Base-by-base conservation (phyloP, 2,888 invertebrate species). In the Lithophane ornitopus region DNA sequence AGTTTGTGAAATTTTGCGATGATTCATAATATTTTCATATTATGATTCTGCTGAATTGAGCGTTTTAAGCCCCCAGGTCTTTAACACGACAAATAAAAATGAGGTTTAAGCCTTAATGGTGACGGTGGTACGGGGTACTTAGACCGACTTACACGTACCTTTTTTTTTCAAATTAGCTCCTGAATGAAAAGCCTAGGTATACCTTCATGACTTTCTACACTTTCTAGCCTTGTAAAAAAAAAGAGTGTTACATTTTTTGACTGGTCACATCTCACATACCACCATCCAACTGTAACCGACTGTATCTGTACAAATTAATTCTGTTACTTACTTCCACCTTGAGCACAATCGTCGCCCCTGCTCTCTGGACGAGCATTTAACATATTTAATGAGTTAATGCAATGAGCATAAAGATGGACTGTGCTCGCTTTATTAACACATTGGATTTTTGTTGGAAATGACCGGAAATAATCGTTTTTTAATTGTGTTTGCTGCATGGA, bases 281-380 rank as follows among this genome's bases (percentile, higher is more conserved):
- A 39, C 8, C 71, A 54, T 76, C 74, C 78, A 26, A 1, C 73
- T 28, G 58, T 84, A 87, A 86, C 81, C 76, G 78, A 78, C 88
- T 75, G 83, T 85, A 85, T 88, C 87, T 80, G 85, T 80, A 73
- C 85, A 85, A 87, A 87, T 87, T 87, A 87, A 87, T 87, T 83
- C 78, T 65, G 83, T 87, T 88, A 88, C 80, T 88, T 81, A 86
- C 76, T 87, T 89, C 81, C 82, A 88, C 88, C 79, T 85, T 81
- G 87, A 68, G 81, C 79, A 87, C 88, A 89, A 85, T 89, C 82
- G 85, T 83, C 86, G 81, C 79, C 72, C 66, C 44, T 74, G 84
- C 81, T 84, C 82, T 61, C 65, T 39, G 74, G 85, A 26, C 85
- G 81, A 78, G 68, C 82, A 74, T 85, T 83, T 83, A 74, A 82